Percentiles rank a stretch among this genome's conserved stretches.
These are phyloP conservation scores for Caenorhabditis remanei DNA, from an alignment of 1,140 invertebrate species.

Conservation along the genomic window DNA sequence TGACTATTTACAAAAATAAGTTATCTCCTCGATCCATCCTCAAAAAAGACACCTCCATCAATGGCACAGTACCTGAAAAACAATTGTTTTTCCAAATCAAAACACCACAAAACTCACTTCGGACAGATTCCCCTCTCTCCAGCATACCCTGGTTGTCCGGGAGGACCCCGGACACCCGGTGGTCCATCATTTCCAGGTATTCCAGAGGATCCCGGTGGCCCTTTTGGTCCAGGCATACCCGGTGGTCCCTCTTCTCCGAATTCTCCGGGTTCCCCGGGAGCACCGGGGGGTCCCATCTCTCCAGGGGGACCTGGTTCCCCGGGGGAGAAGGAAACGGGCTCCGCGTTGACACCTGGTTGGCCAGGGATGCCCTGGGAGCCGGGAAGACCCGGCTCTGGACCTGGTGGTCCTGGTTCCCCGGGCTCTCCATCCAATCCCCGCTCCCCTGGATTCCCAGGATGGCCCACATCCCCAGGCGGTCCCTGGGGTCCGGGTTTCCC, in stretches of 20 bases:
- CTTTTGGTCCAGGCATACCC: not conserved
- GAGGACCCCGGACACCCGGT: not conserved
- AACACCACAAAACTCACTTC: not conserved
- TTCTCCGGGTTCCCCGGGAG: not conserved
- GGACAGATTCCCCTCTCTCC: conserved; percentile 35
- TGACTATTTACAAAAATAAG: not conserved
- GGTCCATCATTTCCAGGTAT: conserved; percentile 33
- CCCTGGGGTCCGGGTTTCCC: conserved; percentile 21
- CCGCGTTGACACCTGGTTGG: conserved; percentile 12
- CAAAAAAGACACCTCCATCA: conserved; percentile 38
- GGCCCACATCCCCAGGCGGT: not conserved
- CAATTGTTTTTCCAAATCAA: not conserved
- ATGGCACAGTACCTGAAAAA: conserved; percentile 23
- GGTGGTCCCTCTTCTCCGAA: not conserved
- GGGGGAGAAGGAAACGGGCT: not conserved
- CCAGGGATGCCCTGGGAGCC: not conserved
- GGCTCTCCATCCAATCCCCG: conserved; percentile 23
- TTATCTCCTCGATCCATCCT: conserved; percentile 43
- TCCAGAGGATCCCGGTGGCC: conserved; percentile 16
- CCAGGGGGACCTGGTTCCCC: conserved; percentile 20
- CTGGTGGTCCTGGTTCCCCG: conserved; percentile 12
- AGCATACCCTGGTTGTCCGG: not conserved
- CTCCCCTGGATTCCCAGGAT: conserved; percentile 2
- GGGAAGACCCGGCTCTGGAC: conserved; percentile 10
- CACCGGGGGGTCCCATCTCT: not conserved